Base-by-base conservation (phyloP, 2,888 invertebrate genomes). In the Meteorus colon region DNA sequence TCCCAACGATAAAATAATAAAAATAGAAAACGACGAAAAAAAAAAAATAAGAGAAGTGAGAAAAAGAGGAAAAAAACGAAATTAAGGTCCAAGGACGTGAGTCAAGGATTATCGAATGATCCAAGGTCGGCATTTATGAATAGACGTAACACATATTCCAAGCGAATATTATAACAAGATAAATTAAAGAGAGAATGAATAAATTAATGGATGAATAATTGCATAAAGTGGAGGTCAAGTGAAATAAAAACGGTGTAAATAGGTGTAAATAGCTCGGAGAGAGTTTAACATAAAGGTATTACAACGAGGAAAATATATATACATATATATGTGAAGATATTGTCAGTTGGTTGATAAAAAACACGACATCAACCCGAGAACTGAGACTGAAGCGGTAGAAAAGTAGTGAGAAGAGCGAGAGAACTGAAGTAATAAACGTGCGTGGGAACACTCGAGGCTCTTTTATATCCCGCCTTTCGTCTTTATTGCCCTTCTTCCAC, bases 261-360 rank as follows among this genome's bases (percentile, higher is more conserved):
- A 85, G 81, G 76, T 83, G 85, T 84, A 84, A 80, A 83, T 84
- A 83, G 73, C 62, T 66, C 45, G 70, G 12, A 55, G 41, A 41
- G 41, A n/a, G 60, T 48, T 31, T 19, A 55, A 75, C 41, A 60
- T 73, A 31, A 37, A 74, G 63, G 76, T 73, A 77, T 73, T 67
- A 48, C 51, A 24, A 51, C 60, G 75, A 65, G 69, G 29, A 55
- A 51, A 60, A 62, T 29, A 37, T 72, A 69, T 10, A 24, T 24
- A 24, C 24, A 24, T 34, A 34, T 34, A 34, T 34, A 34, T 31
- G 41, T 29, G 31, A 74, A 66, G 27, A 67, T 51, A 67, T 55
- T 55, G 55, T 55, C 55, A 55, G 55, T 55, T 55, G 55, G 55
- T 55, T 55, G 55, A 55, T 55, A 55, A 55, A 45, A 45, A 73